Conservation (phyloP, 1,140 invertebrate genomes). For the Argopecten irradians region DNA sequence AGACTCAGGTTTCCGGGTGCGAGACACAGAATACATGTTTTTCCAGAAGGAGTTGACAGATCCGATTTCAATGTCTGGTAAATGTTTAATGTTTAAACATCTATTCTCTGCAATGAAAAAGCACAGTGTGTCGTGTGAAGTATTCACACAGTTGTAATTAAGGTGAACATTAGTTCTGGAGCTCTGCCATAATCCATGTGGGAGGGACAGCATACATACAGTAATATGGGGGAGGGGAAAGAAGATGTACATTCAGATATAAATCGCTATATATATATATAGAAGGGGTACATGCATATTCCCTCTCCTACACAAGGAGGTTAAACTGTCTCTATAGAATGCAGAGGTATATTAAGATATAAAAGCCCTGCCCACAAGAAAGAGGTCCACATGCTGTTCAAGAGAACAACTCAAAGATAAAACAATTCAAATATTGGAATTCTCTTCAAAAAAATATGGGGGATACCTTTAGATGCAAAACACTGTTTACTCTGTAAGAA, state of each 20-base stretch:
- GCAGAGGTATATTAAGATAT: neutral
- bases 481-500: neutral
- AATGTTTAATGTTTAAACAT: neutral
- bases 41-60: neutral
- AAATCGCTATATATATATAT: neutral
- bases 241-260: neutral
- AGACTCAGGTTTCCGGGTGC: neutral
- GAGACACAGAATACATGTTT: neutral
- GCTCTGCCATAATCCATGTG: neutral
- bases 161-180: slow-evolving; percentile 2
- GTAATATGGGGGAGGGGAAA: neutral
- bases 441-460: neutral
- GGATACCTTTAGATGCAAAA: neutral
- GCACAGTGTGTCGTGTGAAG: neutral
- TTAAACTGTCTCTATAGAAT: neutral
- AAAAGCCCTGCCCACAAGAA: neutral
- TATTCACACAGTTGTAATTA: neutral
- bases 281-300: neutral
- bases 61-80: slow-evolving; percentile 1
- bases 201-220: neutral
- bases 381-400: neutral
- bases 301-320: neutral
- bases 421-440: neutral
- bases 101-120: neutral
- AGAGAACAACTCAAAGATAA: too few relatives aligned